phyloP scores from a whole-genome alignment of 2,113 vertebrate genomes.

The Bettongia penicillata region DNA sequence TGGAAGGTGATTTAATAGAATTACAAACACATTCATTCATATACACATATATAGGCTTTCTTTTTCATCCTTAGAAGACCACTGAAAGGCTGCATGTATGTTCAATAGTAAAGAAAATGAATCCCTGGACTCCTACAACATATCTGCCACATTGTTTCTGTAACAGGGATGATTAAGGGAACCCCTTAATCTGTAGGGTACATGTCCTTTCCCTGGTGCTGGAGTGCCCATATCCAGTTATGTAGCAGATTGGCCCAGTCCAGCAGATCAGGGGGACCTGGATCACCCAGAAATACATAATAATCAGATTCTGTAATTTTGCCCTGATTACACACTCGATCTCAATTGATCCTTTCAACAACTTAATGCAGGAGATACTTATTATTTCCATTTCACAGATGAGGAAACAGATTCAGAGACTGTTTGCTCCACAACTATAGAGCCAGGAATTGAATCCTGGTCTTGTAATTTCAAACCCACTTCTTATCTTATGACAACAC shows the following conservation, averaged over 20 bases:
- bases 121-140: not conserved
- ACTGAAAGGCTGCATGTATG: not conserved
- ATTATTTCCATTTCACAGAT: not conserved
- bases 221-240: not conserved
- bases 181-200: not conserved
- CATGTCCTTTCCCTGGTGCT: not conserved
- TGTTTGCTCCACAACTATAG: not conserved
- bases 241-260: not conserved
- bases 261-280: not conserved
- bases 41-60: not conserved
- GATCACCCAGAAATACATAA: not conserved
- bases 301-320: not conserved
- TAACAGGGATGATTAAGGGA: not conserved
- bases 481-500: not conserved
- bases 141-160: not conserved
- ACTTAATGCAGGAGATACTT: not conserved
- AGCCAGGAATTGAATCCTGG: not conserved
- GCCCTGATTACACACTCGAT: not conserved
- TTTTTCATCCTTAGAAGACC: slow-evolving; percentile 17
- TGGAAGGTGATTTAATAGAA: slow-evolving; percentile 23
- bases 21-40: not conserved
- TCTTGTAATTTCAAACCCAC: not conserved
- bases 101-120: not conserved
- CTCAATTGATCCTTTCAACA: not conserved
- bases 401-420: not conserved